Evolutionary conservation across 2,888 invertebrate genomes (phyloP).

Genomic region (Oligia latruncula): DNA sequence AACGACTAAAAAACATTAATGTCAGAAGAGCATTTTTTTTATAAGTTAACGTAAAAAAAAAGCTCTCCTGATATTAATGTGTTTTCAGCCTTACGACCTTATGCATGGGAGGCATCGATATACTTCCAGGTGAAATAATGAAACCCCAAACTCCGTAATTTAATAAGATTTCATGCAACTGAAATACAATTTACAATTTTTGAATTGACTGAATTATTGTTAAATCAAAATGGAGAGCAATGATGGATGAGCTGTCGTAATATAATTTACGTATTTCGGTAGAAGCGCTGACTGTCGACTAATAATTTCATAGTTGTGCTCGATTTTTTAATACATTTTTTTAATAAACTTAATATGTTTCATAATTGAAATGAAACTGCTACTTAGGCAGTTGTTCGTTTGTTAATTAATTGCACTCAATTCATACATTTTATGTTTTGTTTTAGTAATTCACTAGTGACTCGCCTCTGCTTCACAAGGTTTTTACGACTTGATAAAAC

Average conservation of each 20-base stretch:
- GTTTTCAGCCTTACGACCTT: too few species aligned
- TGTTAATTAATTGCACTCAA: too few species aligned
- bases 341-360: too few species aligned
- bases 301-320: not conserved
- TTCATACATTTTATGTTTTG: too few species aligned
- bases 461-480: not conserved
- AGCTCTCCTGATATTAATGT: not conserved
- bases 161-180: not conserved
- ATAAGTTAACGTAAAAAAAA: too few species aligned
- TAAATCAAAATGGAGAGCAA: not conserved
- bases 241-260: not conserved
- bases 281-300: too few species aligned
- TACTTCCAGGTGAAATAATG: not conserved
- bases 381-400: too few species aligned
- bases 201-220: not conserved
- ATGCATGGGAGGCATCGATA: too few species aligned
- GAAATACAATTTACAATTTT: too few species aligned
- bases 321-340: not conserved
- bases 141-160: not conserved
- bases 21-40: too few species aligned
- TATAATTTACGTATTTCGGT: not conserved
- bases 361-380: not conserved
- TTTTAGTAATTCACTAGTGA: not conserved
- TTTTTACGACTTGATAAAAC: not conserved
- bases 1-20: too few species aligned